Percentiles rank a stretch among this genome's conserved stretches.
Evolutionary conservation across 1,140 invertebrate species (phyloP).

Genomic region (Lepidurus packardi): DNA sequence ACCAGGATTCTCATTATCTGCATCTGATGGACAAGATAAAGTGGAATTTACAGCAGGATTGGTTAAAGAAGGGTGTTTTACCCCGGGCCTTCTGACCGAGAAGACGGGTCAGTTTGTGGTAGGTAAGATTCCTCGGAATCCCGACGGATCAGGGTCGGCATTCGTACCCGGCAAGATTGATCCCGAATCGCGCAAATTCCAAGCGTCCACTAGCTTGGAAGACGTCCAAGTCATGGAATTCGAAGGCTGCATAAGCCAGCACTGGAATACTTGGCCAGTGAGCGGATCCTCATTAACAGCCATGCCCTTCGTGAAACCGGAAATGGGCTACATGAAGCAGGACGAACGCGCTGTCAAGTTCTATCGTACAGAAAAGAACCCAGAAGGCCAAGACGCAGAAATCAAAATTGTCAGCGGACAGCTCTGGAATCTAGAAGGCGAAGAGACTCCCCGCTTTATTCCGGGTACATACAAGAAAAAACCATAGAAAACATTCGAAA

Average conservation of each 20-base stretch:
- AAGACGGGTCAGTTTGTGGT: constrained; percentile 46
- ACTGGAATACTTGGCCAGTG: constrained; percentile 1
- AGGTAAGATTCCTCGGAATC: not conserved
- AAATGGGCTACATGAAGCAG: constrained; percentile 60
- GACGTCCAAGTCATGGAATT: constrained; percentile 3
- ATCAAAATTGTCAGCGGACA: constrained; percentile 62
- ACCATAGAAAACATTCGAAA: not conserved
- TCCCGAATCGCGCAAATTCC: constrained; percentile 31
- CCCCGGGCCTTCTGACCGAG: constrained; percentile 58
- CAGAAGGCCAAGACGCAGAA: constrained; percentile 45
- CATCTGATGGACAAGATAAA: constrained; percentile 53
- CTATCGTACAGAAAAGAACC: constrained; percentile 52
- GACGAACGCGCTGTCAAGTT: constrained; percentile 61
- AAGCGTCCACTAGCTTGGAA: constrained; percentile 2
- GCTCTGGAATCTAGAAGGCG: constrained; percentile 51
- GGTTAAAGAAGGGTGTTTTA: constrained; percentile 36
- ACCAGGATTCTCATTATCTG: constrained; percentile 63
- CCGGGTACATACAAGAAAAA: constrained; percentile 7
- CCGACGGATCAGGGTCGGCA: constrained; percentile 23
- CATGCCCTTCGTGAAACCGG: constrained; percentile 32
- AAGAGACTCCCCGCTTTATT: constrained; percentile 43
- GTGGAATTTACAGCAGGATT: constrained; percentile 34
- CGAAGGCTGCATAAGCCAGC: not conserved
- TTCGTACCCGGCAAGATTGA: constrained; percentile 35
- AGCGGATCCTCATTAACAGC: constrained; percentile 25